Conservation (phyloP, 2,113 vertebrate species). For the Eretmochelys imbricata region DNA sequence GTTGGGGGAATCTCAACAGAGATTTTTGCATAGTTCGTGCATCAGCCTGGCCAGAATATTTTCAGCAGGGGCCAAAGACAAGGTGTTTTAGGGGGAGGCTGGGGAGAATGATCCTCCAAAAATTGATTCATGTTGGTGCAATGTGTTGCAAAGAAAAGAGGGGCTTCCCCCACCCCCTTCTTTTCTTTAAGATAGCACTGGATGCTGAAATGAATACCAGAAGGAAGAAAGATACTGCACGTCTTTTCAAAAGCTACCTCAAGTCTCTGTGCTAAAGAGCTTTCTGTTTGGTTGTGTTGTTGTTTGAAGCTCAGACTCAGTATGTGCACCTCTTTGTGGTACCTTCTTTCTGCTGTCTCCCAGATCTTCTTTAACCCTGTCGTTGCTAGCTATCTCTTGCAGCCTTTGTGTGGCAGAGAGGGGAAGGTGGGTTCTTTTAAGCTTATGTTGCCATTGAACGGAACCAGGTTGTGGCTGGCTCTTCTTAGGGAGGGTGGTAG, state of each 20-base stretch:
- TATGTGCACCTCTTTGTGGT: background rate
- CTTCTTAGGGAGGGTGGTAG: background rate
- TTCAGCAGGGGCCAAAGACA: background rate
- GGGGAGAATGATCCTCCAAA: background rate
- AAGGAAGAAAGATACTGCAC: background rate
- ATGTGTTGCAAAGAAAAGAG: background rate
- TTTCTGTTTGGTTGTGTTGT: background rate
- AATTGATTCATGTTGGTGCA: background rate
- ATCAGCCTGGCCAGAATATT: background rate
- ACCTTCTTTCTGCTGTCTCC: background rate
- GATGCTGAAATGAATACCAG: conserved; percentile 11
- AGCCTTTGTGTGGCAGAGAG: background rate
- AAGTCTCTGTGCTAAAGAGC: background rate
- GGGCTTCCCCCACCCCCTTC: background rate
- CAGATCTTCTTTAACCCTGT: background rate
- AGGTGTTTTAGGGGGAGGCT: background rate
- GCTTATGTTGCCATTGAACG: background rate
- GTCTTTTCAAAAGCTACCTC: background rate
- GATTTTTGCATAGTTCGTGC: conserved; percentile 9
- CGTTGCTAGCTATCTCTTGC: background rate
- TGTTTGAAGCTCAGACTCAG: background rate
- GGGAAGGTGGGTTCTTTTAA: background rate
- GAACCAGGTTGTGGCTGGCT: background rate
- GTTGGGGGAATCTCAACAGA: background rate
- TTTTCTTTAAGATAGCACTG: background rate